A percentile compares a stretch with the other conserved stretches of the same genome.
Evolutionary conservation across 2,888 invertebrate genomes (phyloP).

Genomic region (Argyresthia goedartella): DNA sequence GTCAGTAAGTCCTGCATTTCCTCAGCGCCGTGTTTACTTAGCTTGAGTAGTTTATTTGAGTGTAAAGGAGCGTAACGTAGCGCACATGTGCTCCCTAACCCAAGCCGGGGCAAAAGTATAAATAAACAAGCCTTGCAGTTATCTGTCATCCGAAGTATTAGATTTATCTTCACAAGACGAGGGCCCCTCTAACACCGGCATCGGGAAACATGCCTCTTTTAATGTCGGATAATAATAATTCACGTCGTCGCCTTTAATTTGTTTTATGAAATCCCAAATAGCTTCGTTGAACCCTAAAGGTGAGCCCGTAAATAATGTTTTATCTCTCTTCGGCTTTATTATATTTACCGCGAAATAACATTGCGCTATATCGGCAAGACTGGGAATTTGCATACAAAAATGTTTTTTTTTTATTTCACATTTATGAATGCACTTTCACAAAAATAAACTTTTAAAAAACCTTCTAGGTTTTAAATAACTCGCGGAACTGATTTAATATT

Average conservation of each 20-base stretch:
- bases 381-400: too few species aligned
- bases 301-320: too few species aligned
- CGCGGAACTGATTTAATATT: conserved; percentile 46
- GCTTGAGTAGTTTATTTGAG: conserved; percentile 56
- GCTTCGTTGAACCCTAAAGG: not conserved
- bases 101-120: conserved; percentile 57
- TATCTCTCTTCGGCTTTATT: too few species aligned
- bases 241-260: conserved; percentile 15
- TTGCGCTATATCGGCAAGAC: too few species aligned
- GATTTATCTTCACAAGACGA: conserved; percentile 68
- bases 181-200: conserved; percentile 37
- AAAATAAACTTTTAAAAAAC: too few species aligned
- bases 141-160: conserved; percentile 67
- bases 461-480: not conserved
- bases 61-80: conserved; percentile 39
- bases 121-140: conserved; percentile 69
- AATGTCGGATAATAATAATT: conserved; percentile 32
- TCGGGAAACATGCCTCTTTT: conserved; percentile 22
- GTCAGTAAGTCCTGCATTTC: conserved; percentile 11
- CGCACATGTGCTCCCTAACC: conserved; percentile 52
- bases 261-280: not conserved
- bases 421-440: too few species aligned
- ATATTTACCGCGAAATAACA: too few species aligned
- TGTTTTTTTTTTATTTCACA: too few species aligned
- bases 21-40: conserved; percentile 39